Evolutionary conservation across 2,113 vertebrate genomes (phyloP).

Genomic region (Neolamprologus sp.): DNA sequence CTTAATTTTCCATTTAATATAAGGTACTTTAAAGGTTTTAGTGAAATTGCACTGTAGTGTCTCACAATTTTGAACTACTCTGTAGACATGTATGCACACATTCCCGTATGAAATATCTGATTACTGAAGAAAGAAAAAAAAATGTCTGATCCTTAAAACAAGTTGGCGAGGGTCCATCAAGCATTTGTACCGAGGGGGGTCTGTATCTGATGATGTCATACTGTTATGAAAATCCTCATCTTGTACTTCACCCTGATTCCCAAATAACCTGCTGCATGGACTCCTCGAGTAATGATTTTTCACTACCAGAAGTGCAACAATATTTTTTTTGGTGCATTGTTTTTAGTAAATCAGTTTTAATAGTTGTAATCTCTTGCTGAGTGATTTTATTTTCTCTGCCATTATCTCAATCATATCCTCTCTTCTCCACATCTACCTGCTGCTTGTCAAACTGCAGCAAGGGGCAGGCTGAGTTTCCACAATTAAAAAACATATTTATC

Average conservation of each 20-base stretch:
- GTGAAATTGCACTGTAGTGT: background rate
- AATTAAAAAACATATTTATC: background rate
- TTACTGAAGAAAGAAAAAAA: background rate
- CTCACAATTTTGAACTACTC: background rate
- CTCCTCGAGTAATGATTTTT: background rate
- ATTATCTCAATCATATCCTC: background rate
- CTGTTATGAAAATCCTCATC: background rate
- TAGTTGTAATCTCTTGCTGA: background rate
- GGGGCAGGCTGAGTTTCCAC: background rate
- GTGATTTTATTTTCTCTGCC: background rate
- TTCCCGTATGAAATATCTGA: background rate
- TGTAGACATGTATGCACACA: background rate
- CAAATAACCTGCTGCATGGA: background rate
- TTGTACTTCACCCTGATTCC: background rate
- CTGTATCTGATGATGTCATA: background rate
- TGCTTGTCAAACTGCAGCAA: background rate
- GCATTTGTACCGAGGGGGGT: background rate
- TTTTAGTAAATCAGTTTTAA: constrained; percentile 11
- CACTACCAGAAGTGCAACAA: background rate
- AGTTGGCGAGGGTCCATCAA: background rate
- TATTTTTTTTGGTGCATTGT: background rate
- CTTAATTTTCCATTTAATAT: background rate
- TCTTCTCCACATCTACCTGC: background rate
- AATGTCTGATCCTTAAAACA: background rate
- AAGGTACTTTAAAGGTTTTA: background rate